Evolutionary conservation across 2,797 vertebrate genomes (phyloP).

Genomic region (Manis crassicaudata): DNA sequence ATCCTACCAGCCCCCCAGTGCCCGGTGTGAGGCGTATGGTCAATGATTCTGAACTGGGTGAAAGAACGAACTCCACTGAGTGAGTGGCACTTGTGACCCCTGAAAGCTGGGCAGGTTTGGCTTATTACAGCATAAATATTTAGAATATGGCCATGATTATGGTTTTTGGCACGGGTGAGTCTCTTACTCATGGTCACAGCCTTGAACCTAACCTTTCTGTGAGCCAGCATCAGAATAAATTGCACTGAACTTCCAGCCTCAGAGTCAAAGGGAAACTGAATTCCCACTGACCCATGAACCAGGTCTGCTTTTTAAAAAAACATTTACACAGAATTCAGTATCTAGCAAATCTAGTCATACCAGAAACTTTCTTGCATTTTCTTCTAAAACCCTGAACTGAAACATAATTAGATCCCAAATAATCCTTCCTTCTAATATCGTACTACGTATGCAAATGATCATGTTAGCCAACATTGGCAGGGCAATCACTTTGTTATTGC

Average conservation of each 20-base stretch:
- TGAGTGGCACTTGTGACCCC: background rate
- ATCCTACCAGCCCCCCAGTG: background rate
- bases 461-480: background rate
- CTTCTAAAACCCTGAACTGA: background rate
- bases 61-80: background rate
- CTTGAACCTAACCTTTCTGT: constrained; percentile 32
- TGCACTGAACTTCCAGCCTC: background rate
- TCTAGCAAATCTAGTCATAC: background rate
- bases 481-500: background rate
- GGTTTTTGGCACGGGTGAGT: constrained; percentile 54
- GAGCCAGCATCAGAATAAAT: constrained; percentile 52
- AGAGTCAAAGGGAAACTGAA: constrained; percentile 10
- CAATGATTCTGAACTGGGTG: background rate
- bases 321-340: background rate
- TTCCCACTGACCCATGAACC: constrained; percentile 33
- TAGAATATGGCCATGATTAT: constrained; percentile 49
- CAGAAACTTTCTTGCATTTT: background rate
- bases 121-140: constrained; percentile 64
- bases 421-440: constrained; percentile 40
- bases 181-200: constrained; percentile 46
- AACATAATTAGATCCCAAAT: background rate
- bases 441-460: background rate
- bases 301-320: background rate
- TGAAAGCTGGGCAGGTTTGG: background rate
- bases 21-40: fast-evolving